Conservation (phyloP, 2,888 invertebrate species). For the Carabus problematicus region DNA sequence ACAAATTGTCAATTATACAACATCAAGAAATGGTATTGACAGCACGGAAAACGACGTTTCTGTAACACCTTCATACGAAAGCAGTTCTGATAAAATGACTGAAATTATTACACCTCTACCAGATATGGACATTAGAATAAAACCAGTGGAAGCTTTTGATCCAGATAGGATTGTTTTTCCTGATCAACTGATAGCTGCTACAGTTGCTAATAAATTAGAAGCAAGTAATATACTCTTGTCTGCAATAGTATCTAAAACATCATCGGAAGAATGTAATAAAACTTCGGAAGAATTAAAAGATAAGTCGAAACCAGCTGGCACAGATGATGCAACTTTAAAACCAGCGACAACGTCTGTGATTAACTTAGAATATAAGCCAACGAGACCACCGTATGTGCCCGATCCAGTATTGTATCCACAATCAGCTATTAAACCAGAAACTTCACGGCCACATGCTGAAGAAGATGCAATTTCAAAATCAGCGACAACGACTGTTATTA, state of each 20-base stretch:
- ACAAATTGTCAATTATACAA: not conserved
- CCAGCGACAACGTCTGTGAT: conserved; percentile 9
- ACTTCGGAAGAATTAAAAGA: not conserved
- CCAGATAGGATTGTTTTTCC: not conserved
- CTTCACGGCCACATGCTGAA: not conserved
- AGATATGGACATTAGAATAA: not conserved
- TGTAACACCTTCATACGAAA: no score
- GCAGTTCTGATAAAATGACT: no score
- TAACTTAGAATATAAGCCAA: conserved; percentile 44
- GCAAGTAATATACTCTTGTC: no score
- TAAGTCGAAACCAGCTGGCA: not conserved
- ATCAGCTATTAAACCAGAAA: conserved; percentile 12
- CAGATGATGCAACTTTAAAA: not conserved
- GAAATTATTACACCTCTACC: not conserved
- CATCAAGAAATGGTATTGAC: no score
- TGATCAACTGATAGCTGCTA: not conserved
- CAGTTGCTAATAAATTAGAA: no score
- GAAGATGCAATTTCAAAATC: not conserved
- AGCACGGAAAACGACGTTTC: no score
- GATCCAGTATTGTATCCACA: conserved; percentile 28
- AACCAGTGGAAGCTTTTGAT: not conserved
- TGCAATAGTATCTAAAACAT: no score
- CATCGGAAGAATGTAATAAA: no score
- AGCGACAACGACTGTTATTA: not conserved
- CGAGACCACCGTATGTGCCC: conserved; percentile 35